Base-by-base conservation (phyloP, 2,113 vertebrate species). In the Thinocorus orbignyianus region DNA sequence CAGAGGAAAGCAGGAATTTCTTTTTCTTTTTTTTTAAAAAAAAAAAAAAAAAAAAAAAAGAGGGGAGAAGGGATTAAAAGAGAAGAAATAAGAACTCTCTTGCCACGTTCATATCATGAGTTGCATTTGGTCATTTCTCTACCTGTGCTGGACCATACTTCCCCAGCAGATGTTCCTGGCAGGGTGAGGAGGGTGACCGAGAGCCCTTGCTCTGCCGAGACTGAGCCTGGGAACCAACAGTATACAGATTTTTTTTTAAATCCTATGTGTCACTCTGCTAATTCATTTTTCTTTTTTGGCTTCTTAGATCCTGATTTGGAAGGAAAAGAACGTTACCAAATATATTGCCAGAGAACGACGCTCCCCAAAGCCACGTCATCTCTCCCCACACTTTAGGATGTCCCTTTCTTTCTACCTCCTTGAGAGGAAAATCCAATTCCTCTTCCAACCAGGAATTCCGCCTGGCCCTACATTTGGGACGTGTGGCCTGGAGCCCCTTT, bases 261-360 rank as follows among this genome's bases (percentile, higher is more conserved):
- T 64, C 54, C 85, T 93, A 69, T 1, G 8, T 68, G 54, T 69
- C 80, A 91, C 62, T 78, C 66, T 92, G 86, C 28, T 74, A 68
- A 62, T 57, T 88, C 15, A 19, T 51, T 65, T 73, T 4, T 55
- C 3, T 30, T 78, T 62, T 69, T 48, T 61, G 31, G 41, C 44
- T 90, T 90, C 82, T 66, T 48, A 81, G 46, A 6, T 93, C 90
- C 83, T 87, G 79, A 91, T 95, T 88, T 92, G 58, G 44, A 95
- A 95, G 73, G 77, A 94, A 84, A 90, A 91, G 65, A 84, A 81
- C 93, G 65, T 94, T 86, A 87, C 57, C 26, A 91, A 89, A 61
- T 26, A 55, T 3, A 76, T 24, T 46, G 31, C 17, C 55, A 88
- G 78, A 69, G 76, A 61, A 4, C 11, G 0, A 49, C 35, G n/a